These are phyloP conservation scores for Heliothis peltigera DNA, from an alignment of 2,888 invertebrate species.

Conservation along the genomic window DNA sequence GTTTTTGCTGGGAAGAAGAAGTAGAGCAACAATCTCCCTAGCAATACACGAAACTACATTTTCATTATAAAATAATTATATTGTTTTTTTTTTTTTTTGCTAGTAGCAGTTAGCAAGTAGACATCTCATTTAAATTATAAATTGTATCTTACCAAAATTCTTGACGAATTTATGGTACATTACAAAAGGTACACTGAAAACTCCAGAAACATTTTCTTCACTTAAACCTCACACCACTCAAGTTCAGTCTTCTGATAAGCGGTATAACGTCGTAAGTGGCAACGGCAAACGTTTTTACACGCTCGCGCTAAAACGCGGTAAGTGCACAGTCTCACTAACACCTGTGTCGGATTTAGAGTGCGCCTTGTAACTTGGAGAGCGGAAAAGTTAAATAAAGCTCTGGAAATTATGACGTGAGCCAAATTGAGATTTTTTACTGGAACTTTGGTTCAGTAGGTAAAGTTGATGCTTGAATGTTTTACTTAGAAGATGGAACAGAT, in stretches of 20 bases:
- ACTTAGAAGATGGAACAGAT: no score
- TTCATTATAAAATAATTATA: no score
- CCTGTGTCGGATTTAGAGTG: conserved; percentile 46
- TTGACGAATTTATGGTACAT: background rate
- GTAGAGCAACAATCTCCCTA: no score
- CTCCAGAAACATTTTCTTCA: conserved; percentile 19
- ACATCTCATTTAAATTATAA: no score
- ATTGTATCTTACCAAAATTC: no score
- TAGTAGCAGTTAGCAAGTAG: no score
- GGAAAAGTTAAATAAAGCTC: conserved; percentile 12
- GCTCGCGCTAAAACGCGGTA: conserved; percentile 42
- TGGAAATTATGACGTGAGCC: background rate
- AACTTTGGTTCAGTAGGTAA: background rate
- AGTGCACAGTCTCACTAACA: conserved; percentile 49
- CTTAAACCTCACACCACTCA: conserved; percentile 25
- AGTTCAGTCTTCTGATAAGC: conserved; percentile 28
- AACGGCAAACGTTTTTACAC: conserved; percentile 40
- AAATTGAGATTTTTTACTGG: conserved; percentile 25
- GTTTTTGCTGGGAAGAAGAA: no score
- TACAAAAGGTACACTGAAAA: conserved; percentile 16
- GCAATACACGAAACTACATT: no score
- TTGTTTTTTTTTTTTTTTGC: no score
- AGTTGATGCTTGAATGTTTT: background rate
- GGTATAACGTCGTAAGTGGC: conserved; percentile 45
- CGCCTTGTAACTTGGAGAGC: conserved; percentile 1